A percentile compares a stretch with the other conserved stretches of the same genome.
Conservation (phyloP, 23 tunicate species). For the Aplidium turbinatum region DNA sequence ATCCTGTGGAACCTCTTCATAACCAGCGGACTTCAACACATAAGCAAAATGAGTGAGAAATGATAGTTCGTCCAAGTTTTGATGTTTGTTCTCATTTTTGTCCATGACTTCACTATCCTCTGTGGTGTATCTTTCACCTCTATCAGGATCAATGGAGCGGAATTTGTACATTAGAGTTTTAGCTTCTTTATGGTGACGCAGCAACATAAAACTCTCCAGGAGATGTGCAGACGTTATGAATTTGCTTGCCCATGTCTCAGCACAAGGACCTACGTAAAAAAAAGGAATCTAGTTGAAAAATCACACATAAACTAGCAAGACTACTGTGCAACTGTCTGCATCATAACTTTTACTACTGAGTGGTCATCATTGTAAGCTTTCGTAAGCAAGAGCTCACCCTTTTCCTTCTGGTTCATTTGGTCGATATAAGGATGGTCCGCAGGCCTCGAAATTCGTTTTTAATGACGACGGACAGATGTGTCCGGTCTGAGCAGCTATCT, state of each 20-base stretch:
- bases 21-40: constrained; percentile 63
- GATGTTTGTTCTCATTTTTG: constrained; percentile 1
- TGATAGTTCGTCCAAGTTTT: constrained; percentile 37
- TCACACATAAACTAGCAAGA: no score
- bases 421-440: no score
- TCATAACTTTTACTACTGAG: no score
- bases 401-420: no score
- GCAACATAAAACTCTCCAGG: constrained; percentile 54
- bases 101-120: neutral
- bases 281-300: no score
- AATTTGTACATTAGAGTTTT: constrained; percentile 48
- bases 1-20: constrained; percentile 55
- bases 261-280: constrained; percentile 35
- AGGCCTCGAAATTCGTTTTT: no score
- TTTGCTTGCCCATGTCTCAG: constrained; percentile 41
- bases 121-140: neutral
- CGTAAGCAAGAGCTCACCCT: no score
- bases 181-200: constrained; percentile 55
- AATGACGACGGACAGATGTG: no score
- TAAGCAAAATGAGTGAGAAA: constrained; percentile 67
- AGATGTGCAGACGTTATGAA: constrained; percentile 45
- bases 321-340: no score
- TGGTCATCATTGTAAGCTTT: no score
- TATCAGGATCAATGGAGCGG: constrained; percentile 65
- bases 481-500: no score